Conservation (phyloP, 1,140 invertebrate genomes). For the Bombus balteatus region DNA sequence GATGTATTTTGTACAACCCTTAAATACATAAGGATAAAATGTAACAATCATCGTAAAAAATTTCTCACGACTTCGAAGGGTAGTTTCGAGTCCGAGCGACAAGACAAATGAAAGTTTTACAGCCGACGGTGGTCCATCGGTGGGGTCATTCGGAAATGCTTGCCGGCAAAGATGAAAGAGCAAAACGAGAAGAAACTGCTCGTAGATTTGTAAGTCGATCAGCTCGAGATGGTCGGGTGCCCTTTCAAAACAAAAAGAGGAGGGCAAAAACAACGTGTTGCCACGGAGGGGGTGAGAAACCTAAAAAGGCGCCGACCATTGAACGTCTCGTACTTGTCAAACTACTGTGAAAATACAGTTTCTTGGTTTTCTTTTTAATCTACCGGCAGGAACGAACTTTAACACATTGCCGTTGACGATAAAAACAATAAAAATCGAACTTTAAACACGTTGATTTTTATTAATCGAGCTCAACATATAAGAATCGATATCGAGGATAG, state of each 20-base stretch:
- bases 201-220: constrained; percentile 72
- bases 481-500: too few species aligned
- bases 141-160: constrained; percentile 65
- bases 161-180: constrained; percentile 78
- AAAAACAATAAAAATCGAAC: not conserved
- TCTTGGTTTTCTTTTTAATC: not conserved
- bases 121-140: constrained; percentile 70
- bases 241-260: constrained; percentile 62
- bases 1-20: too few species aligned
- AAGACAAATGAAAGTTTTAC: constrained; percentile 77
- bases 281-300: constrained; percentile 44
- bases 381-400: not conserved
- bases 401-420: not conserved
- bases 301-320: constrained; percentile 47
- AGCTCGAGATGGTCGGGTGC: constrained; percentile 60
- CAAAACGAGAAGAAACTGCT: constrained; percentile 62
- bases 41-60: not conserved
- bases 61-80: constrained; percentile 15
- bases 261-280: constrained; percentile 56
- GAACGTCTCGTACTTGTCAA: constrained; percentile 22
- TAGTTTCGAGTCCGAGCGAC: constrained; percentile 62
- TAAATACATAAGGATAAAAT: not conserved
- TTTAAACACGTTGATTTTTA: not conserved
- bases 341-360: not conserved
- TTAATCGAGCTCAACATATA: not conserved